phyloP scores from a whole-genome alignment of 2,797 vertebrate genomes.

The Chloroceryle inda region DNA sequence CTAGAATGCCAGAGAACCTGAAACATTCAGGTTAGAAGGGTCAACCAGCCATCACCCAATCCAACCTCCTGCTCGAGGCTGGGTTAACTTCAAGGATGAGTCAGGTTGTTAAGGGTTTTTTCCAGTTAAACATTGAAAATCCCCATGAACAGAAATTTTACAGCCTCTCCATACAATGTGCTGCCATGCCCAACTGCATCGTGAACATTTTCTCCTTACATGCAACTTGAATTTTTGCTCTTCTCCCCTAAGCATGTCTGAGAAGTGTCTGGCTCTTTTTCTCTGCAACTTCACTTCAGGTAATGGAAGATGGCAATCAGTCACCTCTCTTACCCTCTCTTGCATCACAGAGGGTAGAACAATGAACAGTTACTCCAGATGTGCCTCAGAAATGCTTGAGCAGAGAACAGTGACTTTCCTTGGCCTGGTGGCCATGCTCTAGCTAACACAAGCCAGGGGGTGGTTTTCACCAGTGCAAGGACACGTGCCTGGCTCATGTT shows the following conservation, averaged over 20 bases:
- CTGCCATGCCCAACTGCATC: neutral
- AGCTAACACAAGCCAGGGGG: neutral
- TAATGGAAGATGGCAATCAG: neutral
- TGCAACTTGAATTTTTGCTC: neutral
- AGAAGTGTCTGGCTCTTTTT: neutral
- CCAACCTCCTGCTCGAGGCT: neutral
- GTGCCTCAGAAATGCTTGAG: accelerated
- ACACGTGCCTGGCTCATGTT: accelerated
- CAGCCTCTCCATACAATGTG: neutral
- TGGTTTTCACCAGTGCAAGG: neutral
- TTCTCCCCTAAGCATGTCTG: neutral
- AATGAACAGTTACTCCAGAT: accelerated
- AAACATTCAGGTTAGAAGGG: neutral
- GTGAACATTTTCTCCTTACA: neutral
- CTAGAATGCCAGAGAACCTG: neutral
- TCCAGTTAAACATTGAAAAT: neutral
- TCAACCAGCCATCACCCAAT: neutral
- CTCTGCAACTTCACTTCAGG: neutral
- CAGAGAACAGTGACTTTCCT: neutral
- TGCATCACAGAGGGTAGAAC: neutral
- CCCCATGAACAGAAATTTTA: neutral
- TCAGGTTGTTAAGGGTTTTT: neutral
- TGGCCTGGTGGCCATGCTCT: neutral
- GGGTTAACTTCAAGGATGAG: neutral
- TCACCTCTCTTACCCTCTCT: neutral